Evolutionary conservation across 2,797 vertebrate genomes (phyloP), one percentile per base, ranked within the genome.

Genomic region (Triplophysa yarkandensis): DNA sequence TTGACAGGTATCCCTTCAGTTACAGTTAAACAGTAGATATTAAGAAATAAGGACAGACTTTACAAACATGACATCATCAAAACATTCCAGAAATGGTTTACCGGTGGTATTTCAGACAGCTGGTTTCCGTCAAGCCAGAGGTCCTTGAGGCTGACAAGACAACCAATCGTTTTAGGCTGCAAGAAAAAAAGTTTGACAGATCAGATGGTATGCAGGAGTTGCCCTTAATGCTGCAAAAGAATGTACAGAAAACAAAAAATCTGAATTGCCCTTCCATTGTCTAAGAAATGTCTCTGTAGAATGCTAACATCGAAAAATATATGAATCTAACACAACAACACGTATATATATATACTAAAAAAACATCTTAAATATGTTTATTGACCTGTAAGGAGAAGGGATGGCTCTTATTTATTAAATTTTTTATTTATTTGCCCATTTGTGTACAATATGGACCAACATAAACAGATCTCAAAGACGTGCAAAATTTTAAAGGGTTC

Each of bases 121-220:
- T 98, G 95, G 91, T 99, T 99, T 89, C 96, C 98, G 85, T 99
- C 98, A 87, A 99, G 89, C 97, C 97, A 99, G 87, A 99, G 89
- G 87, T 99, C 95, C 90, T 95, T 98, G 61, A 99, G 89, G 86
- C 92, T 96, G 87, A 95, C 88, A 87, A 99, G 95, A 90, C 93
- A 89, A 83, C 98, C 98, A 85, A 98, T 95, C 84, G 95, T 95
- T 89, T 96, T 92, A 77, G 97, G 97, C 98, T 99, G 68, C n/a
- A 91, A 90, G 80, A 82, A 83, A 83, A 77, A 50, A 83, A 78
- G 41, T 80, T 65, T 83, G 76, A 70, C 39, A 82, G 4, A 72
- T 78, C 17, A 74, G 27, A 62, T 28, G 77, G 57, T 27, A 62
- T 39, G 61, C 55, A 72, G 50, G 32, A 43, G 68, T 55, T 78